phyloP scores from a whole-genome alignment of 2,797 vertebrate genomes.

The Columba guinea region DNA sequence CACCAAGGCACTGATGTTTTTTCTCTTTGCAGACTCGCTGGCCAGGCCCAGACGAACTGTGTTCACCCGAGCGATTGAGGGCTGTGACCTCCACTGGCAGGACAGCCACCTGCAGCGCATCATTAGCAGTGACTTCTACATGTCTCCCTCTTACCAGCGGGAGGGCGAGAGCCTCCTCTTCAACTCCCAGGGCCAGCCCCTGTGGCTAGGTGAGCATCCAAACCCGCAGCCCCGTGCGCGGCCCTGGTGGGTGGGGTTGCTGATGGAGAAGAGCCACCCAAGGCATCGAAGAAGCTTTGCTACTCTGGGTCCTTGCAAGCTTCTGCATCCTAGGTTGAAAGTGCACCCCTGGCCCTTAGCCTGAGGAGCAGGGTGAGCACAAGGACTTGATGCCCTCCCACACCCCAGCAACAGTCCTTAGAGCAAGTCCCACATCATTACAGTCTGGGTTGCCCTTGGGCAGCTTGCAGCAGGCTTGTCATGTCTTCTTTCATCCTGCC shows the following conservation, averaged over 20 bases:
- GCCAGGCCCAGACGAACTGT: slow-evolving; percentile 92
- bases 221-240: not conserved
- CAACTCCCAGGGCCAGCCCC: slow-evolving; percentile 93
- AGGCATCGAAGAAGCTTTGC: not conserved
- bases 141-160: slow-evolving; percentile 92
- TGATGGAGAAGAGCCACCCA: not conserved
- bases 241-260: not conserved
- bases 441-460: not conserved
- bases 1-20: not conserved
- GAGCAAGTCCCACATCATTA: not conserved
- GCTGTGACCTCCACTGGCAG: slow-evolving; percentile 98
- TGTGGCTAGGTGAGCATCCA: slow-evolving; percentile 90
- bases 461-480: not conserved
- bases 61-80: slow-evolving; percentile 94
- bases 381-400: not conserved
- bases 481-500: not conserved
- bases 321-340: not conserved
- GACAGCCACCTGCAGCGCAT: slow-evolving; percentile 98
- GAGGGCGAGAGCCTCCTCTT: slow-evolving; percentile 95
- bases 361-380: not conserved
- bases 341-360: not conserved
- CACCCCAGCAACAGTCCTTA: not conserved
- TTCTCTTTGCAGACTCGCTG: slow-evolving; percentile 85
- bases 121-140: slow-evolving; percentile 95
- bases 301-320: not conserved